These are phyloP conservation scores for Pristis pectinata DNA, from an alignment of 2,797 vertebrate species.

Conservation along the genomic window DNA sequence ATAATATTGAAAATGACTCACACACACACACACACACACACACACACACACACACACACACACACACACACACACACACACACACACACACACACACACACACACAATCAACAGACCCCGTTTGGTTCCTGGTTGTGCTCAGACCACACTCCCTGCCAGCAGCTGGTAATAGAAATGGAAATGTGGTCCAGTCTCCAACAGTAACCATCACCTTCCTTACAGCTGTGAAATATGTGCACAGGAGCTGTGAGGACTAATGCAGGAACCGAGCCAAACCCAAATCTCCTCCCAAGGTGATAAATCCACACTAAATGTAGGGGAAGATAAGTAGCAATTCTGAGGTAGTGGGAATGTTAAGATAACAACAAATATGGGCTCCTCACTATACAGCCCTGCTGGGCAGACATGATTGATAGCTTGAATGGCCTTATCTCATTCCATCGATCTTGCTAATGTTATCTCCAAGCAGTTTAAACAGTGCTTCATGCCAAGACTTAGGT, in stretches of 20 bases:
- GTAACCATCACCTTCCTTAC: too few relatives aligned
- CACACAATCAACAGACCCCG: background rate
- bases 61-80: too few relatives aligned
- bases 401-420: background rate
- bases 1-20: background rate
- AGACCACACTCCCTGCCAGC: too few relatives aligned
- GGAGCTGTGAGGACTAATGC: background rate
- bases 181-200: background rate
- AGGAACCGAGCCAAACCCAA: background rate
- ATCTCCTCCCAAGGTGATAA: background rate
- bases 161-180: background rate
- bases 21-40: too few relatives aligned
- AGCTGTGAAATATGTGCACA: background rate
- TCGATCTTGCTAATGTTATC: conserved; percentile 6
- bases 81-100: background rate
- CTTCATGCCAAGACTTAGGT: background rate
- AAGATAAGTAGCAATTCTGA: background rate
- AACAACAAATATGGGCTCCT: background rate
- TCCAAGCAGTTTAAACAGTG: background rate
- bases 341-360: background rate
- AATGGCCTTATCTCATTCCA: background rate
- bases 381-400: background rate
- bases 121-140: too few relatives aligned
- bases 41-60: too few relatives aligned
- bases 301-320: background rate